Evolutionary conservation across 2,888 invertebrate genomes (phyloP), one percentile per base, ranked within the genome.

Genomic region (Boloria euphrosyne): DNA sequence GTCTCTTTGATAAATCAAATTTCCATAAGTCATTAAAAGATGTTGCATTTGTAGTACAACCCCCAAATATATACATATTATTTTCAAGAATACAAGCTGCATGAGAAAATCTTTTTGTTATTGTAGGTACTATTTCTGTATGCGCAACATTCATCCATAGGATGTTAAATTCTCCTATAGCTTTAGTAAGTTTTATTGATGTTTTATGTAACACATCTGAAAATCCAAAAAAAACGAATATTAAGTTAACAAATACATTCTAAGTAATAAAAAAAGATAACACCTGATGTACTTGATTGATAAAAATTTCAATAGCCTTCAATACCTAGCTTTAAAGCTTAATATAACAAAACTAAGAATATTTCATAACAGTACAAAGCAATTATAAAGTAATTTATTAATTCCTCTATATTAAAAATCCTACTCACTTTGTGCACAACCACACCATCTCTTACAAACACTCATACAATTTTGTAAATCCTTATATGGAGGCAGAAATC

Each of bases 21-120:
- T 95, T 94, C 99, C 99, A 99, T 44, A 99, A 93, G 90, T 99
- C 99, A 91, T 99, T 99, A 80, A 98, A 98, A 14, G 99, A 97
- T 18, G 99, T 98, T 78, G 96, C 96, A 63, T 97, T 96, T 47
- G 97, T 96, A 13, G 98, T 98, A 77, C 98, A 98, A 7, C 99
- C 99, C 44, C 99, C 99, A 93, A 99, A 98, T 55, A 99, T 95
- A 81, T 97, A 99, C 96, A 99, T 97, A 4, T 95, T 95, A 84
- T 97, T 96, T 70, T 95, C 95, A 80, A 96, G 93, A 54, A 96
- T 93, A 79, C 97, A 97, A 47, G 98, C 96, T 68, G 97, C 96
- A 93, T 98, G 98, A 0, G 98, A 98, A 89, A 98, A 98, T 70
- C 98, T 94, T 81, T 97, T 97, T 1, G 97, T 95, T 71, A 98